A percentile compares a stretch with the other conserved stretches of the same genome.
Conservation (phyloP, 2,113 vertebrate genomes). For the Brachirus orientalis region DNA sequence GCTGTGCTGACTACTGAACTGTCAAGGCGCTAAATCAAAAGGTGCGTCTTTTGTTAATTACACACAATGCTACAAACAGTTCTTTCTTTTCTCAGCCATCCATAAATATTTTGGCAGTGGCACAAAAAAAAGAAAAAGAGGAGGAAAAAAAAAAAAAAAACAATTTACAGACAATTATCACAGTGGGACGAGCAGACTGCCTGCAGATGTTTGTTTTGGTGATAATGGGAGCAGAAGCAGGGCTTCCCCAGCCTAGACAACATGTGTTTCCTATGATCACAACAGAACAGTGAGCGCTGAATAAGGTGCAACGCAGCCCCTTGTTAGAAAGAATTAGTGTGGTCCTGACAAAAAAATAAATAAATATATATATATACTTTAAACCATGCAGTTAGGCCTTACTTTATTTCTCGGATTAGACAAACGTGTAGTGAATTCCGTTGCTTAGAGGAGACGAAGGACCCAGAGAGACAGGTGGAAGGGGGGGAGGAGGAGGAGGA, state of each 20-base stretch:
- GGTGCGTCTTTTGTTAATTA: constrained; percentile 81
- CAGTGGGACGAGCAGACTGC: constrained; percentile 71
- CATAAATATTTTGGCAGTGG: constrained; percentile 74
- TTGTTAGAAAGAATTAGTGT: constrained; percentile 46
- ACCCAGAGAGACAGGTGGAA: constrained; percentile 78
- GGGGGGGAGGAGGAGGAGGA: constrained; percentile 86
- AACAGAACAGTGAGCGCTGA: constrained; percentile 53
- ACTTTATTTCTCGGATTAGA: constrained; percentile 90
- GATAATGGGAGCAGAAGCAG: constrained; percentile 57
- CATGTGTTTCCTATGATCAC: constrained; percentile 58
- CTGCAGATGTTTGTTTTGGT: constrained; percentile 80
- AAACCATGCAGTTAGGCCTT: constrained; percentile 87
- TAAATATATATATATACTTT: constrained; percentile 14
- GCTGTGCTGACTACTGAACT: constrained; percentile 68
- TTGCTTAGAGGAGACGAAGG: constrained; percentile 89
- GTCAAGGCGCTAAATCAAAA: constrained; percentile 74
- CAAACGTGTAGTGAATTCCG: constrained; percentile 99
- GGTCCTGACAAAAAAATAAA: constrained; percentile 45
- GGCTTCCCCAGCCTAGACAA: constrained; percentile 46
- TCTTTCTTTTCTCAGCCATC: constrained; percentile 55
- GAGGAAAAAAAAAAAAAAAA: constrained; percentile 48
- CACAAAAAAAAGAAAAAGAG: constrained; percentile 64
- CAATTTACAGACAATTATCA: constrained; percentile 83
- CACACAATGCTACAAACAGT: constrained; percentile 77
- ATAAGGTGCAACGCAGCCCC: constrained; percentile 39